Evolutionary conservation across 2,888 invertebrate genomes (phyloP).

Genomic region (Troglohyphantes excavatus): DNA sequence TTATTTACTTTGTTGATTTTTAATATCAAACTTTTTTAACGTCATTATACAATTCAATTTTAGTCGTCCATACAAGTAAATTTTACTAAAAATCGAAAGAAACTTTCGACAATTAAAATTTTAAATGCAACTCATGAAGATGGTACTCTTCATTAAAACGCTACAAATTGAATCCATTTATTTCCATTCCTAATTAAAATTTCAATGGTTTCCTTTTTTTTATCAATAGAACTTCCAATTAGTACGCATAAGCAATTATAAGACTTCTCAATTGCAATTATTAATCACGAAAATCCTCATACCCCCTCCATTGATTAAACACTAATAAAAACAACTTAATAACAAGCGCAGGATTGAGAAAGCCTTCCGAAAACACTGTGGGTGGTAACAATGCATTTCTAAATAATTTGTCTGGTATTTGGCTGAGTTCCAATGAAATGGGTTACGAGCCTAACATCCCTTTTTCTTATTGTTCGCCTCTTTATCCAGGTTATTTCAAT

Average conservation of each 20-base stretch:
- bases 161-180: too few species aligned
- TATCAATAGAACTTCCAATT: neutral
- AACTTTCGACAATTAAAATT: too few species aligned
- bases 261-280: neutral
- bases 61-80: too few species aligned
- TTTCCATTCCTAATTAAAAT: too few species aligned
- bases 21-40: too few species aligned
- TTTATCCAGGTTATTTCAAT: slow-evolving; percentile 3
- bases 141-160: too few species aligned
- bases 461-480: neutral
- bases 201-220: too few species aligned
- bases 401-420: slow-evolving; percentile 60
- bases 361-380: neutral
- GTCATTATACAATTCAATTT: too few species aligned
- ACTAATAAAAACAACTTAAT: neutral
- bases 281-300: neutral
- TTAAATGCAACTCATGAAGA: too few species aligned
- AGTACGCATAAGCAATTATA: neutral
- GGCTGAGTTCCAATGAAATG: slow-evolving; percentile 28
- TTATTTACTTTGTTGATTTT: too few species aligned
- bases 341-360: neutral
- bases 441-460: neutral
- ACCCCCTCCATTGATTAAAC: neutral
- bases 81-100: too few species aligned
- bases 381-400: slow-evolving; percentile 53